A percentile compares a stretch with the other conserved stretches of the same genome.
Evolutionary conservation across 2,113 vertebrate species (phyloP).

Genomic region (Anhinga anhinga): DNA sequence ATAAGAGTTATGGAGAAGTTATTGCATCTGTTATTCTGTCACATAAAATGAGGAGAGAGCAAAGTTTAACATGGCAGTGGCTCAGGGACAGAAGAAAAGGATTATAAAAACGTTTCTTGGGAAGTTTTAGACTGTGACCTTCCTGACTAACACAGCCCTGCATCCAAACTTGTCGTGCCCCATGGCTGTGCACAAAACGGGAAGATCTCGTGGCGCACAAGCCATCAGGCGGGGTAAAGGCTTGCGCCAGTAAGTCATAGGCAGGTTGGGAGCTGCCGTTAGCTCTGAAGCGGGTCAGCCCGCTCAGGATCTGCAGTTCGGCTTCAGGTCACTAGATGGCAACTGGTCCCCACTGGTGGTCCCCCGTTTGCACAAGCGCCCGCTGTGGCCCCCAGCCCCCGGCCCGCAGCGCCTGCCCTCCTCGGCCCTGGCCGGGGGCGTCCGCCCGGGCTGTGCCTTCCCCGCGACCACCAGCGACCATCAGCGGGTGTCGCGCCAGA

Average conservation of each 20-base stretch:
- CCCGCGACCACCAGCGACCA: constrained; percentile 47
- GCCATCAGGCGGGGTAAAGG: accelerated
- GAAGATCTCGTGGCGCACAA: too few species aligned
- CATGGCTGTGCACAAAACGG: accelerated
- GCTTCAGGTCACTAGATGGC: not conserved
- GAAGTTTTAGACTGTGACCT: not conserved
- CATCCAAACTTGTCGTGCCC: accelerated
- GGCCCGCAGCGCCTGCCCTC: too few species aligned
- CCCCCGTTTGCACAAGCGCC: too few species aligned
- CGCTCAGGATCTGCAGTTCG: not conserved
- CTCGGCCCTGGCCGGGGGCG: constrained; percentile 19
- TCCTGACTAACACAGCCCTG: not conserved
- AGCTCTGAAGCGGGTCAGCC: too few species aligned
- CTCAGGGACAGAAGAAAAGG: not conserved
- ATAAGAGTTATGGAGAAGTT: accelerated
- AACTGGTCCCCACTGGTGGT: not conserved
- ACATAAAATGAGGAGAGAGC: not conserved
- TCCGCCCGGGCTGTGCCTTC: constrained; percentile 74
- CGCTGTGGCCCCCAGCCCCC: not conserved
- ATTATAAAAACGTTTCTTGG: not conserved
- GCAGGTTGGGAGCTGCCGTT: not conserved
- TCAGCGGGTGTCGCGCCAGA: constrained; percentile 63
- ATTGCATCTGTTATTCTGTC: too few species aligned
- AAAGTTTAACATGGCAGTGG: accelerated
- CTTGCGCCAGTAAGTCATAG: not conserved